A percentile compares a stretch with the other conserved stretches of the same genome.
phyloP scores from a whole-genome alignment of 1,140 invertebrate genomes.

The Aphaenogaster rudis region DNA sequence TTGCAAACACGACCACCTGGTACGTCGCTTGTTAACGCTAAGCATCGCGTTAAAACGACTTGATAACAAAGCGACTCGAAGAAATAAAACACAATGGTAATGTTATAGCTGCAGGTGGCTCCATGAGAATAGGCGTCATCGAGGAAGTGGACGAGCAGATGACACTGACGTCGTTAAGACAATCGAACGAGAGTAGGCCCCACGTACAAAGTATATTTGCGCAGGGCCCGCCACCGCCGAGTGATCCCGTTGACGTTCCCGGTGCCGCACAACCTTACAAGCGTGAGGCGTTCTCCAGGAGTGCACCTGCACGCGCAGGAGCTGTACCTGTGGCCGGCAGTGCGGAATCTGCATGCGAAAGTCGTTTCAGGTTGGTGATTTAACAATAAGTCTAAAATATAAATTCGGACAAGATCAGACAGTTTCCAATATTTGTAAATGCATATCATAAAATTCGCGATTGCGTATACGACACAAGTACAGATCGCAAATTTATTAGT shows the following conservation, averaged over 20 bases:
- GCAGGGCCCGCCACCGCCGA: conserved; percentile 82
- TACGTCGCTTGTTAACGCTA: conserved; percentile 56
- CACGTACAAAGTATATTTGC: conserved; percentile 86
- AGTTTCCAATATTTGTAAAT: not conserved
- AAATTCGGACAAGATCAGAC: not conserved
- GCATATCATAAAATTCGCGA: not conserved
- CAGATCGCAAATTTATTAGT: not conserved
- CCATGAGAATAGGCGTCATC: conserved; percentile 90
- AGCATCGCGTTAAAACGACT: not conserved
- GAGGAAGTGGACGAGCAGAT: conserved; percentile 94
- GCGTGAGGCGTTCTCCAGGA: conserved; percentile 87
- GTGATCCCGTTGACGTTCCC: conserved; percentile 84
- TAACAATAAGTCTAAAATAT: not conserved
- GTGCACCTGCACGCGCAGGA: conserved; percentile 76
- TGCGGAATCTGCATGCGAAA: not conserved
- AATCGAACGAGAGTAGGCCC: conserved; percentile 85
- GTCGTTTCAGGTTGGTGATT: conserved; percentile 26
- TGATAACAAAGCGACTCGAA: not conserved
- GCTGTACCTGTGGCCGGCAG: not conserved
- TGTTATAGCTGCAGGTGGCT: conserved; percentile 83
- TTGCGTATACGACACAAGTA: not conserved
- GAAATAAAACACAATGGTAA: not conserved
- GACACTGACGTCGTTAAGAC: conserved; percentile 91
- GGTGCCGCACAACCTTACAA: conserved; percentile 79
- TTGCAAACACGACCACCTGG: conserved; percentile 81